Evolutionary conservation across 2,797 vertebrate genomes (phyloP).

Genomic region (Pampus argenteus): DNA sequence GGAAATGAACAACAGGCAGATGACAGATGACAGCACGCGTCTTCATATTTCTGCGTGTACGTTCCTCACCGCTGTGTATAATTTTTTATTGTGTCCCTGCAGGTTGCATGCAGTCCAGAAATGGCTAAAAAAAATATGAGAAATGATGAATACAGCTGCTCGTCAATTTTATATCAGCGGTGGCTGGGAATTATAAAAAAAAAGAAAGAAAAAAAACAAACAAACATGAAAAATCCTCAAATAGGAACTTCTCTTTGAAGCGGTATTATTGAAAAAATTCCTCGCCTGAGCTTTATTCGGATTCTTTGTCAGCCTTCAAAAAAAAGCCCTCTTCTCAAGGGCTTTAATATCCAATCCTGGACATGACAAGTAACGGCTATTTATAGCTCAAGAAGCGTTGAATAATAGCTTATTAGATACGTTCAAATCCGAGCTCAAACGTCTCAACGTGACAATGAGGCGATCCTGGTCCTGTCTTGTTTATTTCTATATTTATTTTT

Average conservation of each 20-base stretch:
- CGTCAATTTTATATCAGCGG: slow-evolving; percentile 22
- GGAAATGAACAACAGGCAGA: slow-evolving; percentile 31
- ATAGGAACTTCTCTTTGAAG: slow-evolving; percentile 61
- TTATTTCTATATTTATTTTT: slow-evolving; percentile 48
- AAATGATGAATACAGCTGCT: slow-evolving; percentile 52
- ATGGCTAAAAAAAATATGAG: slow-evolving; percentile 37
- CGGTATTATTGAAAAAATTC: slow-evolving; percentile 59
- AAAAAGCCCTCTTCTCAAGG: slow-evolving; percentile 60
- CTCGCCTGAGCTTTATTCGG: slow-evolving; percentile 55
- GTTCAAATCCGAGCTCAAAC: slow-evolving; percentile 40
- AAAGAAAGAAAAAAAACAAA: slow-evolving; percentile 35
- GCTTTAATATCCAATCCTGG: slow-evolving; percentile 73
- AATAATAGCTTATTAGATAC: slow-evolving; percentile 73
- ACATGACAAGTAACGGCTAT: slow-evolving; percentile 74
- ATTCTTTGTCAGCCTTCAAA: slow-evolving; percentile 64
- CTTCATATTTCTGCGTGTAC: slow-evolving; percentile 12
- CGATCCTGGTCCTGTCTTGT: slow-evolving; percentile 34
- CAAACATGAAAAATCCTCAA: slow-evolving; percentile 49
- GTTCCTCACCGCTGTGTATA: slow-evolving; percentile 20
- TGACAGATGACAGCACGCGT: slow-evolving; percentile 31
- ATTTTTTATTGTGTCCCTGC: slow-evolving; percentile 48
- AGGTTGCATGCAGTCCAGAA: slow-evolving; percentile 11
- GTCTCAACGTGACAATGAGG: slow-evolving; percentile 52
- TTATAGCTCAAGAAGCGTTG: slow-evolving; percentile 63
- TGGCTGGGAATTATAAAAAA: slow-evolving; percentile 25